Conservation (phyloP, 2,888 invertebrate species). For the Sialis fuliginosa region DNA sequence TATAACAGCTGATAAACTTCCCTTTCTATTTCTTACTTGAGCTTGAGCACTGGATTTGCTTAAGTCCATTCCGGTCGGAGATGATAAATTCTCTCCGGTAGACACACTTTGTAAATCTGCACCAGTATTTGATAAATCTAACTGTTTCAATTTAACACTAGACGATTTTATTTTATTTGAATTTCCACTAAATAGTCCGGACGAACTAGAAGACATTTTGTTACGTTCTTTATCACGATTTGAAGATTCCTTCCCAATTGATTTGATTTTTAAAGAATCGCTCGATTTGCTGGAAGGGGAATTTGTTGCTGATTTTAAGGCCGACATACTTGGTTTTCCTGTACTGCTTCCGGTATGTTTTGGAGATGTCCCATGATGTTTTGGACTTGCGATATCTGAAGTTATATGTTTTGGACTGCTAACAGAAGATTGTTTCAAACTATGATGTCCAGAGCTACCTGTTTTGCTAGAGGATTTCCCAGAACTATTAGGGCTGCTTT, state of each 20-base stretch:
- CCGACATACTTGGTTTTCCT: conserved; percentile 80
- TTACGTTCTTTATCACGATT: conserved; percentile 29
- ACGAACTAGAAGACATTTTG: conserved; percentile 15
- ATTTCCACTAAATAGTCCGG: conserved; percentile 11
- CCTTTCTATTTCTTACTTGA: conserved; percentile 49
- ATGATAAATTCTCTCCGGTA: conserved; percentile 24
- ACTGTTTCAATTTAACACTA: conserved; percentile 43
- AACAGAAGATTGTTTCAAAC: conserved; percentile 62
- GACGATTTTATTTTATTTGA: conserved; percentile 41
- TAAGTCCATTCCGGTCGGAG: conserved; percentile 37
- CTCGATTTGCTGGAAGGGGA: conserved; percentile 48
- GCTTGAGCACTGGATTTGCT: conserved; percentile 40
- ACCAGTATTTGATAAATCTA: conserved; percentile 36
- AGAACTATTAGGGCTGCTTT: conserved; percentile 33
- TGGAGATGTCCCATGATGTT: conserved; percentile 64
- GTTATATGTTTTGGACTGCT: conserved; percentile 56
- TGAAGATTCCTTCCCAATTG: conserved; percentile 26
- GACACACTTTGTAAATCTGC: conserved; percentile 5
- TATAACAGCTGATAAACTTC: conserved; percentile 68
- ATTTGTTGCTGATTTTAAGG: conserved; percentile 61
- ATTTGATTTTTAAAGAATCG: conserved; percentile 31
- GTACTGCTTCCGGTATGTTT: conserved; percentile 55
- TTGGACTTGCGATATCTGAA: conserved; percentile 53
- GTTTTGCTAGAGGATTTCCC: conserved; percentile 33
- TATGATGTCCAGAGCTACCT: conserved; percentile 35